Evolutionary conservation across 2,888 invertebrate genomes (phyloP), one percentile per base, ranked within the genome.

Genomic region (Phyllotreta striolata): DNA sequence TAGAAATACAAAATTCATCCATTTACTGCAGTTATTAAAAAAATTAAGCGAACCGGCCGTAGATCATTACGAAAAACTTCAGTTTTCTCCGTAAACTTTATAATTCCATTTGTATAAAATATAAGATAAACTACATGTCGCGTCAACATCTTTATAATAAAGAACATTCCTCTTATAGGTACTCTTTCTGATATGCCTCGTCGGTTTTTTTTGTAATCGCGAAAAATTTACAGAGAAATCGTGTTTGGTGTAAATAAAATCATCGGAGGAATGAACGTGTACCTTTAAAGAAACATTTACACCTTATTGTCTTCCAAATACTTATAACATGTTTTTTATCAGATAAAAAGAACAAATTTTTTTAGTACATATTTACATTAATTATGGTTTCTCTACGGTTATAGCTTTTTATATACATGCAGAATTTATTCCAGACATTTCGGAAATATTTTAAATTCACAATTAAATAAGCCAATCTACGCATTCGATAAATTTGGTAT

Each of bases 221-320:
- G 10, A 51, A 58, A 8, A 49, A 9, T 46, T 38, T 34, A 5
- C 44, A 52, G 60, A 60, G 49, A 51, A 37, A 13, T 39, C 51
- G 41, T 40, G 38, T 39, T 59, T 49, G 14, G 47, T 47, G 14
- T 7, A n/a, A 40, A 47, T 40, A 34, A 38, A 14, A 44, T 38
- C 1, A 40, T 57, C 10, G 38, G 24, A 24, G 39, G 43, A 12
- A 39, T 52, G 5, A 37, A 62, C 55, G 51, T 40, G 40, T 58
- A 55, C 55, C 57, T 41, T n/a, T 47, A 39, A 55, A 62, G 60
- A 64, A 64, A 54, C 38, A 61, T 65, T 59, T 54, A 64, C 66
- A 67, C 68, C 68, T 74, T 74, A 74, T 74, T 74, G 74, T 74
- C 74, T 74, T 74, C 73, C 73, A 73, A 74, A 73, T 74, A 74